Percentiles rank a stretch among this genome's conserved stretches.
These are phyloP conservation scores for Orientallactaga sibirica DNA, from an alignment of 2,797 vertebrate genomes.

Conservation along the genomic window DNA sequence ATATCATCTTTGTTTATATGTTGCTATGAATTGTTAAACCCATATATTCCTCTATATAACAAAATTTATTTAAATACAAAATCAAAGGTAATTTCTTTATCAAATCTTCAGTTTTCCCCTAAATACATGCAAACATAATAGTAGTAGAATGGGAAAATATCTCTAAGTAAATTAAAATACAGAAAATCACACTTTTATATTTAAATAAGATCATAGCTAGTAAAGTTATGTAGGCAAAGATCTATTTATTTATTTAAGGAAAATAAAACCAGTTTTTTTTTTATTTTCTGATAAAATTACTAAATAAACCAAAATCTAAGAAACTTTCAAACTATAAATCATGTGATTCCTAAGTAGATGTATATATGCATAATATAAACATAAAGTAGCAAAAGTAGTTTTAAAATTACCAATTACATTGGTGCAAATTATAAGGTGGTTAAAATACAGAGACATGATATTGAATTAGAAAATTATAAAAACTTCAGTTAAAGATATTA, in stretches of 20 bases:
- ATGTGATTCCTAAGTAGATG: background rate
- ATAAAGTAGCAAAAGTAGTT: background rate
- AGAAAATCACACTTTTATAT: background rate
- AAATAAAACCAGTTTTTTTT: background rate
- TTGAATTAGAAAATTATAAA: slow-evolving; percentile 8
- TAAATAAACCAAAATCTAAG: background rate
- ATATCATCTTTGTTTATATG: too few species aligned
- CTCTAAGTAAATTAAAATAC: background rate
- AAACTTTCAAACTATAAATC: background rate
- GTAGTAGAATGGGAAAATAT: background rate
- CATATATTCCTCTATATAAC: background rate
- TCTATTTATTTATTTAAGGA: background rate
- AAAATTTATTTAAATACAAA: background rate
- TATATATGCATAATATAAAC: background rate
- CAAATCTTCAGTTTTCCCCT: too few species aligned
- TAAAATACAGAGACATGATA: background rate
- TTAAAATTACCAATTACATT: background rate
- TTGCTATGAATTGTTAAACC: background rate
- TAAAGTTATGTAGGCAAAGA: background rate
- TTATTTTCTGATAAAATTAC: background rate
- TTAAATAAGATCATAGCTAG: background rate
- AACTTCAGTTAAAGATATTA: background rate
- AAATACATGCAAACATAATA: background rate
- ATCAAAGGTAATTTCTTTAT: background rate
- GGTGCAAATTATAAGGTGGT: background rate